Base-by-base conservation (phyloP, 1,140 invertebrate species). In the Drosophila grimshawi region DNA sequence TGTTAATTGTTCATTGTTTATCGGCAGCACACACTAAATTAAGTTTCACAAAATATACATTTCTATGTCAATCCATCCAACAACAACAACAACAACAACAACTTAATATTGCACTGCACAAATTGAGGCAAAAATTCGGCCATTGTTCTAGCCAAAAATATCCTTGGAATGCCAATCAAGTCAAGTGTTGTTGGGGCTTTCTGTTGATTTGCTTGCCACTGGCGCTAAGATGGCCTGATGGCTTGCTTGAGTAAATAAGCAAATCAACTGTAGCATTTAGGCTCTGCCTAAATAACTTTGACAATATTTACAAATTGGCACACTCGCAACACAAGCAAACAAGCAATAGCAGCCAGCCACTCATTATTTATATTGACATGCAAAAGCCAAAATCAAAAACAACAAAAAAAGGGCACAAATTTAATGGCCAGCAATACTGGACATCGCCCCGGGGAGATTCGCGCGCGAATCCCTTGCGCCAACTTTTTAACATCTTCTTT, bases 341-440 rank as follows among this genome's bases (percentile, higher is more conserved):
- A 49, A 35, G 37, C 53, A 52, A 33, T 10, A 32, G 29, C 8
- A n/a, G 57, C 43, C 63, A 65, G 59, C 64, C 62, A 63, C 82
- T 86, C 82, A 86, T 86, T 86, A 86, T 86, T 88, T 82, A 86
- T 82, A 69, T 82, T 53, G 57, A 74, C 39, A 60, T 67, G 63
- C 57, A 43, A 80, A 72, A 64, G 55, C 33, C 33, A 37, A 60
- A 72, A 64, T 55, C 60, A 52, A 51, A 63, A 66, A 56, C n/a
- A n/a, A n/a, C n/a, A 56, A 60, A 72, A 83, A 71, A 81, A 72
- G 39, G 66, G 56, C 48, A 69, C 59, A 69, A 81, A 81, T 86
- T 76, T 86, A 86, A 86, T 86, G 81, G 79, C 81, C 82, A 67
- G 66, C 72, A 76, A 80, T 72, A 86, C 66, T 80, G 77, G 71